Evolutionary conservation across 2,797 vertebrate species (phyloP), one percentile per base, ranked within the genome.

Genomic region (Mycteria americana): DNA sequence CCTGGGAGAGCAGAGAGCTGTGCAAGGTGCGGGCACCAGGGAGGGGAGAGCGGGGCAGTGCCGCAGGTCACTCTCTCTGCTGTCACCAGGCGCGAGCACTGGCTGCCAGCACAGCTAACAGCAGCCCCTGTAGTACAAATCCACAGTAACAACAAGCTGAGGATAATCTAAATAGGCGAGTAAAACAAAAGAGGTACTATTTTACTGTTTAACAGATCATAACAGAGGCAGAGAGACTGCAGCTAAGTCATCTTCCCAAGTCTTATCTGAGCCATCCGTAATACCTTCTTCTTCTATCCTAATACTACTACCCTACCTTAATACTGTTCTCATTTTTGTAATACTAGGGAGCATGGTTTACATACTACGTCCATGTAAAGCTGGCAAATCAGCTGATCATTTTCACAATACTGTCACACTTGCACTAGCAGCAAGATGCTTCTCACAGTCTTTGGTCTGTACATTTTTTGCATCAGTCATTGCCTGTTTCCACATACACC

Each of bases 61-160:
- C n/a, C 23, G 0, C 57, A 10, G 13, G 6, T 10, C 37, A 43
- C 6, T 6, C 18, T 11, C 45, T 43, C 54, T 48, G n/a, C 81
- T 60, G 9, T 14, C 59, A 48, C 28, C 9, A 6, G 27, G 18
- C 53, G 33, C 0, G 0, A 46, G 51, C 11, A 3, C 41, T 19
- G 41, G 31, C 18, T n/a, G 30, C 59, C 92, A 78, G 51, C 76
- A 73, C 43, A 65, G 51, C 10, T 70, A 46, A 23, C 11, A 63
- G 27, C 30, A 17, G 6, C 13, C 24, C 17, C 27, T 67, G 4
- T 27, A 57, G 41, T 35, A 69, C 70, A 79, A 76, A 79, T 10
- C 28, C 75, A 85, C 24, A 4, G n/a, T 6, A 82, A 39, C 7
- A 85, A 60, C 80, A 81, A 41, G 8, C 13, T 43, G 43, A 64